A percentile compares a stretch with the other conserved stretches of the same genome.
These are phyloP conservation scores for Drosophila varians DNA, from an alignment of 1,140 invertebrate genomes.

Conservation along the genomic window DNA sequence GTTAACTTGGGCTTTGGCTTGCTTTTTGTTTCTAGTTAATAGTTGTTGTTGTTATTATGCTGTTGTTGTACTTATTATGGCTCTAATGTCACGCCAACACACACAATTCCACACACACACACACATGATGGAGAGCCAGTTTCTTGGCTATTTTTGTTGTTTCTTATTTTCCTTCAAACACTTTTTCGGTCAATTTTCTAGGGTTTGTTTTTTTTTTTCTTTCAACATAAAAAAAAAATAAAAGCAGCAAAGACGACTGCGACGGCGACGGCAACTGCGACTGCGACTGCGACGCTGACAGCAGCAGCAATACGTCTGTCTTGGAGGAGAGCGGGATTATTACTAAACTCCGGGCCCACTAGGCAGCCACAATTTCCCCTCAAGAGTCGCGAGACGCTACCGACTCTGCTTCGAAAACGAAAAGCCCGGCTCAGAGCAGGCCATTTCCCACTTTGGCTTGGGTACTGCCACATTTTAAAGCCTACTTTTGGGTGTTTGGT, in stretches of 20 bases:
- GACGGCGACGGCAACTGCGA: conserved; percentile 25
- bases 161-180: conserved; percentile 22
- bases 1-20: conserved; percentile 8
- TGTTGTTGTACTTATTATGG: conserved; percentile 17
- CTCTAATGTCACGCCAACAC: conserved; percentile 30
- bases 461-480: neutral
- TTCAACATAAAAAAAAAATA: conserved; percentile 22
- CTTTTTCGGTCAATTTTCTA: conserved; percentile 21
- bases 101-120: conserved; percentile 1
- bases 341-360: conserved; percentile 8
- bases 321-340: conserved; percentile 16
- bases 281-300: conserved; percentile 15
- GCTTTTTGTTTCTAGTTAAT: conserved; percentile 20
- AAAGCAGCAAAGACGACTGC: conserved; percentile 24
- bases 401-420: conserved; percentile 10
- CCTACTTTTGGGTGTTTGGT: conserved; percentile 28
- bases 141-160: conserved; percentile 9
- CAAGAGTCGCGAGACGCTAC: neutral
- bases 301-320: conserved; percentile 18
- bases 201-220: conserved; percentile 17
- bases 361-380: conserved; percentile 38
- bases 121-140: conserved; percentile 13
- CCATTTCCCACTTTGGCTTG: conserved; percentile 5
- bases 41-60: conserved; percentile 11
- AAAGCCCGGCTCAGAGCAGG: conserved; percentile 23